Evolutionary conservation across 2,888 invertebrate species (phyloP).

Genomic region (Tenthredo distinguenda): DNA sequence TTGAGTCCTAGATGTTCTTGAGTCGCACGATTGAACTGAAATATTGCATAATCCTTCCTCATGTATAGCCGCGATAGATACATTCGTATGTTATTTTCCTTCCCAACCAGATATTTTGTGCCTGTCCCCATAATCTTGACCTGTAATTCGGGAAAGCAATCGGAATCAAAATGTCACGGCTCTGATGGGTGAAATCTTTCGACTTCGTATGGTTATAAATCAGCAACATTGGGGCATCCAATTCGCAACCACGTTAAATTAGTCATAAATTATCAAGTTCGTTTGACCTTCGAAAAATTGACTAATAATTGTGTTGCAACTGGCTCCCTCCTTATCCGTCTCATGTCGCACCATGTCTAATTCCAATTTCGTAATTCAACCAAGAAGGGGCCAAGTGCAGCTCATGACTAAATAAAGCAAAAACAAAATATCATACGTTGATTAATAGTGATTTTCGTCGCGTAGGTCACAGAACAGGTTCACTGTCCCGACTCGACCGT

Average conservation of each 20-base stretch:
- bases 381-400: background rate
- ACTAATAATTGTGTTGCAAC: constrained; percentile 29
- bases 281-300: constrained; percentile 36
- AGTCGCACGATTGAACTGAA: background rate
- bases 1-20: background rate
- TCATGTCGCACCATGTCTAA: background rate
- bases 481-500: constrained; percentile 35
- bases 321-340: constrained; percentile 1
- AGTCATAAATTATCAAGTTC: constrained; percentile 20
- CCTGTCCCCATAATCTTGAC: background rate
- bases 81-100: background rate
- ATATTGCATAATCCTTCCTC: background rate
- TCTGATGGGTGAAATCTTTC: background rate
- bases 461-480: constrained; percentile 10
- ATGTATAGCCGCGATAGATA: background rate
- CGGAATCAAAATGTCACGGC: background rate
- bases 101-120: background rate
- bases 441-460: background rate
- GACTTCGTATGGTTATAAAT: constrained; percentile 2
- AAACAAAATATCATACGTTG: background rate
- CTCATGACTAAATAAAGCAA: background rate
- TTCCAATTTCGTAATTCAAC: background rate
- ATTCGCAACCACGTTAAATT: constrained; percentile 12
- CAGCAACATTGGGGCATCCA: constrained; percentile 3
- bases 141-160: background rate